These are phyloP conservation scores for Phrynosoma platyrhinos DNA, from an alignment of 2,113 vertebrate genomes.

Conservation along the genomic window DNA sequence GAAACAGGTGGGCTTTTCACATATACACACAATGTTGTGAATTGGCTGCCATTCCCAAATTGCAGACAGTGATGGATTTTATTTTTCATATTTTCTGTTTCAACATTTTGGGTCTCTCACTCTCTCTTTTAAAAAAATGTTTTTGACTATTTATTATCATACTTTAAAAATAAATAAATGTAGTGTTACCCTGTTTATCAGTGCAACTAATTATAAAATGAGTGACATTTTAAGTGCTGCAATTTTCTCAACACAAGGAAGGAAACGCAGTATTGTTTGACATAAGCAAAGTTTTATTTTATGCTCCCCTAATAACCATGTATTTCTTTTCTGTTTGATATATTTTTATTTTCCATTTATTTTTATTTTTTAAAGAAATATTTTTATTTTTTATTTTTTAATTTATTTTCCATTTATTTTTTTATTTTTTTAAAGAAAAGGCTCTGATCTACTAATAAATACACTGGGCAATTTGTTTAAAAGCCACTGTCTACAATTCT, in stretches of 20 bases:
- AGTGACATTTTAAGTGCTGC: slow-evolving; percentile 28
- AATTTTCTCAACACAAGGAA: slow-evolving; percentile 19
- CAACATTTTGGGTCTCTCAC: neutral
- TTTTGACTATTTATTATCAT: slow-evolving; percentile 10
- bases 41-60: neutral
- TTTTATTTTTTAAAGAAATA: neutral
- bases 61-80: neutral
- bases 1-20: neutral
- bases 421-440: slow-evolving; percentile 1
- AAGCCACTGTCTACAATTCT: neutral
- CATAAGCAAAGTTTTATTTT: neutral
- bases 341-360: rapidly evolving
- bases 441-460: slow-evolving; percentile 32
- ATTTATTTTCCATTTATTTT: rapidly evolving
- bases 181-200: slow-evolving; percentile 7
- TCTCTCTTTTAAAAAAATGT: neutral
- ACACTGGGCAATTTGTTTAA: slow-evolving; percentile 15
- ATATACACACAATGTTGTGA: neutral
- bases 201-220: slow-evolving; percentile 29
- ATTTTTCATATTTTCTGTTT: slow-evolving; percentile 8
- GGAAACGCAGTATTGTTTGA: slow-evolving; percentile 12
- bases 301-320: neutral
- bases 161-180: slow-evolving; percentile 13
- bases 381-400: rapidly evolving
- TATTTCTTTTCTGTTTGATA: neutral